phyloP scores from a whole-genome alignment of 23 tunicate species.

The Styela clava region DNA sequence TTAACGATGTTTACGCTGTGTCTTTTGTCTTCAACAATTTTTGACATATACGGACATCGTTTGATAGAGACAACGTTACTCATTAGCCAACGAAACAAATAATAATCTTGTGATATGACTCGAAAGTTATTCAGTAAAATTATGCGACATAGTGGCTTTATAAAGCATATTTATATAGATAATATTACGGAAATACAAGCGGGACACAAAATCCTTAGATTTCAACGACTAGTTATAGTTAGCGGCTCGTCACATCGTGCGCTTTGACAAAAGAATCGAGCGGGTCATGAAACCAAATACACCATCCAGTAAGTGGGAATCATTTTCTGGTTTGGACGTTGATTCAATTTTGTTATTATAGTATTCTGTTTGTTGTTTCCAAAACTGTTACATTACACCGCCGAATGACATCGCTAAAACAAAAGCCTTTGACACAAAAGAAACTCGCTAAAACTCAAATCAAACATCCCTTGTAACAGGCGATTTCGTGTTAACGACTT shows the following conservation, averaged over 20 bases:
- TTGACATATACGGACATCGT: background rate
- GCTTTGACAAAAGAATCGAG: background rate
- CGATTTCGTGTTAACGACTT: slow-evolving; percentile 24
- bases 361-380: slow-evolving; percentile 19
- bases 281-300: background rate
- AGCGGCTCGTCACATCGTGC: background rate
- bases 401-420: slow-evolving; percentile 8
- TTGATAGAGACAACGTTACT: background rate
- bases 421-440: slow-evolving; percentile 2
- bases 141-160: no score
- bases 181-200: background rate
- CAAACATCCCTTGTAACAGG: slow-evolving; percentile 6
- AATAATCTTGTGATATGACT: background rate
- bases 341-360: background rate
- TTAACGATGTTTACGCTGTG: slow-evolving; percentile 6
- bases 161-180: no score
- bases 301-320: background rate
- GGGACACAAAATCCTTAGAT: no score
- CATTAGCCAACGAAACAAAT: background rate
- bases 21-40: background rate
- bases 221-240: no score
- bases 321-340: background rate
- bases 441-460: slow-evolving; percentile 6
- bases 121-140: no score
- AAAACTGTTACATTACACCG: slow-evolving; percentile 36